Base-by-base conservation (phyloP, 2,888 invertebrate species). In the Galerucella pusilla region DNA sequence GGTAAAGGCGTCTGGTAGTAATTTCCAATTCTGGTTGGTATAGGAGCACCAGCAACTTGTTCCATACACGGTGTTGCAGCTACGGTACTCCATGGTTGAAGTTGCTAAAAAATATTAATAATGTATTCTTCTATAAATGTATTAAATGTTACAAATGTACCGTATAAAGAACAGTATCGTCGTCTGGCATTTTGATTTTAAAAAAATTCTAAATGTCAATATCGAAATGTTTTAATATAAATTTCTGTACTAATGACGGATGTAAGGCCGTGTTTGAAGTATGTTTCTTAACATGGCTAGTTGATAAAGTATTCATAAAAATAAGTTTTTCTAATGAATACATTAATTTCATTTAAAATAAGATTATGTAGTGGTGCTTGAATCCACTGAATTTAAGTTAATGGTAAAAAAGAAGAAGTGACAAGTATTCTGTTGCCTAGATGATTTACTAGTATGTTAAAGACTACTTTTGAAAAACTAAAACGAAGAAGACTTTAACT, bases 1-100 rank as follows among this genome's bases (percentile, higher is more conserved):
- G 93, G 93, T 79, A 92, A 90, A 0, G 94, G 92, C 1, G 94
- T 91, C 88, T 93, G 91, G 86, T 93, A 93, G 82, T 92, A 93
- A 82, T 92, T 90, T 59, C 92, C 93, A 49, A 93, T 90, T 82
- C 92, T 90, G 3, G 91, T 89, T 12, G 93, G 92, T 77, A 91
- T 88, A 71, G 90, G 88, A 20, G 93, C 90, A 0, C 92, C 90
- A 0, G 91, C 90, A 35, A 91, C 89, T 16, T 91, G 91, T 80
- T 93, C 93, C 89, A 93, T 92, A 80, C 90, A 91, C 16, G 92
- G 90, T 74, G 90, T 89, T 11, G 91, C 90, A 65, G 86, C 86
- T 35, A 88, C 88, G 10, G 88, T 85, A 78, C 88, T 89, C 89
- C 89, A 90, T 90, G 94, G 93, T 90, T 94, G 94, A 78, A 94